Evolutionary conservation across 2,888 invertebrate genomes (phyloP).

Genomic region (Dexiosoma caninum): DNA sequence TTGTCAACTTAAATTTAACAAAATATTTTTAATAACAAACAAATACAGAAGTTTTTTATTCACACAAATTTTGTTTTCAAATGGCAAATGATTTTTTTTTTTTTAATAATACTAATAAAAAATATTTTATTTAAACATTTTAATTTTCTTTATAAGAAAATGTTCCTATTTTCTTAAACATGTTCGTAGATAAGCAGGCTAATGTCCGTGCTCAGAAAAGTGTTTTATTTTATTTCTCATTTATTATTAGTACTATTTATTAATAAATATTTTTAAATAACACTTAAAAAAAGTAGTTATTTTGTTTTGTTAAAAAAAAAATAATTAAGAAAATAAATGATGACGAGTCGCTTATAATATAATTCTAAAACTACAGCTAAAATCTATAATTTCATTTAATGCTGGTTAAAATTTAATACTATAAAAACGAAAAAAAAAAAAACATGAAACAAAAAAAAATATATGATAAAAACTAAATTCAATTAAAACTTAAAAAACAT

Average conservation of each 20-base stretch:
- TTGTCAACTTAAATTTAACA: slow-evolving; percentile 32
- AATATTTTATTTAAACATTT: slow-evolving; percentile 2
- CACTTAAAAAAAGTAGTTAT: slow-evolving; percentile 43
- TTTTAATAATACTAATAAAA: slow-evolving; percentile 37
- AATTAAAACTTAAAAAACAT: slow-evolving; percentile 60
- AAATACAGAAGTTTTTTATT: slow-evolving; percentile 13
- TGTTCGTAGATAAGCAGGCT: neutral
- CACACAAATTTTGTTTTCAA: slow-evolving; percentile 35
- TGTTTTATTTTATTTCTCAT: slow-evolving; percentile 55
- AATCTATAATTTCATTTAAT: slow-evolving; percentile 23
- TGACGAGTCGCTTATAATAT: slow-evolving; percentile 24
- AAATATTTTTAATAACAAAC: slow-evolving; percentile 46
- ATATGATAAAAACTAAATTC: slow-evolving; percentile 7
- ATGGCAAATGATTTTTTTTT: slow-evolving; percentile 56
- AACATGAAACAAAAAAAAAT: slow-evolving; percentile 44
- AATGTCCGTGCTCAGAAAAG: slow-evolving; percentile 15
- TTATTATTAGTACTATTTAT: slow-evolving; percentile 30
- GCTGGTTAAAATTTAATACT: slow-evolving; percentile 30
- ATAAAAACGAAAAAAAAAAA: slow-evolving; percentile 56
- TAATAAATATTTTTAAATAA: slow-evolving; percentile 56
- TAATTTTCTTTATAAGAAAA: slow-evolving; percentile 45
- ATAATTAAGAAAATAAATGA: slow-evolving; percentile 27
- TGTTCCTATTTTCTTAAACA: neutral
- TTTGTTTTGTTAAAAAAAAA: neutral
- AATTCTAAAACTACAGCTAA: slow-evolving; percentile 28